A percentile compares a stretch with the other conserved stretches of the same genome.
Evolutionary conservation across 2,888 invertebrate genomes (phyloP).

Genomic region (Eurytoma adleriae): DNA sequence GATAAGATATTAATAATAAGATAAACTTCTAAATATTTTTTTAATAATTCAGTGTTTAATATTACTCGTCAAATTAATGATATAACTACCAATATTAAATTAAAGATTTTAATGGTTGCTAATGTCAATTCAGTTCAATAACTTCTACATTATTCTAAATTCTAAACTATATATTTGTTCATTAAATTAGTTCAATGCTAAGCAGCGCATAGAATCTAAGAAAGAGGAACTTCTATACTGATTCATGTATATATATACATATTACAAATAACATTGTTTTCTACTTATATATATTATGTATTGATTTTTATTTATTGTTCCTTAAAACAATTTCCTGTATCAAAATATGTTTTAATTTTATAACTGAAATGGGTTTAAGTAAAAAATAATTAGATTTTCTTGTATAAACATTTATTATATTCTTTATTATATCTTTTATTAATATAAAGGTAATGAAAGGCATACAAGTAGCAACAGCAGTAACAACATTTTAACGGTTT

Average conservation of each 20-base stretch:
- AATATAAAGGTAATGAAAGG: slow-evolving; percentile 66
- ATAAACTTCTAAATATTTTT: slow-evolving; percentile 33
- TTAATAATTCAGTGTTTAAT: slow-evolving; percentile 34
- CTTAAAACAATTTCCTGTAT: slow-evolving; percentile 21
- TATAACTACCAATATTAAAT: slow-evolving; percentile 35
- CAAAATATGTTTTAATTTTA: neutral
- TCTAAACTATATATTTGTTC: slow-evolving; percentile 31
- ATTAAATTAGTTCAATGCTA: slow-evolving; percentile 41
- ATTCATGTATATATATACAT: slow-evolving; percentile 65
- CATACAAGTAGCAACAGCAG: slow-evolving; percentile 62
- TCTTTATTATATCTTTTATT: slow-evolving; percentile 58
- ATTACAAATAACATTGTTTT: slow-evolving; percentile 64
- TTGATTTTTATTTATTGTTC: slow-evolving; percentile 47
- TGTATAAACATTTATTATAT: slow-evolving; percentile 66
- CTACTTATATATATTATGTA: slow-evolving; percentile 62
- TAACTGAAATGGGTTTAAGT: neutral
- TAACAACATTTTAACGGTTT: slow-evolving; percentile 62
- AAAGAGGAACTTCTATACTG: slow-evolving; percentile 39
- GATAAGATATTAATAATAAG: neutral
- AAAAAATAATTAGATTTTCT: slow-evolving; percentile 32
- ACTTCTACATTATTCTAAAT: slow-evolving; percentile 39
- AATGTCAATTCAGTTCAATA: slow-evolving; percentile 36
- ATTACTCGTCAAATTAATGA: slow-evolving; percentile 35
- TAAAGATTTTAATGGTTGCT: slow-evolving; percentile 9
- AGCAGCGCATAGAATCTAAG: slow-evolving; percentile 43